Evolutionary conservation across 1,140 invertebrate species (phyloP).

Genomic region (Ooceraea biroi): DNA sequence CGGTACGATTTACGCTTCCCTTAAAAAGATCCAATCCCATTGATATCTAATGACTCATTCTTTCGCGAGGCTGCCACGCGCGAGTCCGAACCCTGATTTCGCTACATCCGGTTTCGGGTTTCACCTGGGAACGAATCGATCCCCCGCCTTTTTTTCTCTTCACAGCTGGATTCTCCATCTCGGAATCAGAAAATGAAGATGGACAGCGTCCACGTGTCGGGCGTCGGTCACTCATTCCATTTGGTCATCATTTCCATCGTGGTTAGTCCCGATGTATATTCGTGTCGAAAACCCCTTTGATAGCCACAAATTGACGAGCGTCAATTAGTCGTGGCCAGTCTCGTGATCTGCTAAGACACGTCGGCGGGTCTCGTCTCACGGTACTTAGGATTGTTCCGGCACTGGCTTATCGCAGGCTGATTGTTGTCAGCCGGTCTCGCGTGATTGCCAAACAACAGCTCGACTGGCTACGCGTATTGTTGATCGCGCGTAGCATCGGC

Average conservation of each 20-base stretch:
- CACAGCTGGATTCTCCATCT: conserved; percentile 52
- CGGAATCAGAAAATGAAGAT: conserved; percentile 76
- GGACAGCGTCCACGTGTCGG: conserved; percentile 77
- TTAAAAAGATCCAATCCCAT: conserved; percentile 36
- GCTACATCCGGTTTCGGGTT: conserved; percentile 63
- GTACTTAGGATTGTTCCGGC: conserved; percentile 78
- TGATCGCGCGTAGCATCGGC: conserved; percentile 27
- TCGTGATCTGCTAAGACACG: conserved; percentile 66
- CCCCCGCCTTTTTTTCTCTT: conserved; percentile 36
- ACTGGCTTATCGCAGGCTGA: conserved; percentile 71
- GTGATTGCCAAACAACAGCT: conserved; percentile 67
- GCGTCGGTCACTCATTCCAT: conserved; percentile 17
- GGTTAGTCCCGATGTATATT: conserved; percentile 1
- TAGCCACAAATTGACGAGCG: conserved; percentile 71
- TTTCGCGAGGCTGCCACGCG: background rate
- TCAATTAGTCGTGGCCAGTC: conserved; percentile 74
- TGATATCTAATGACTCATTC: conserved; percentile 39
- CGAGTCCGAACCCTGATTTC: conserved; percentile 14
- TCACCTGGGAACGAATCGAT: conserved; percentile 73
- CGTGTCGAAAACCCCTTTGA: conserved; percentile 59
- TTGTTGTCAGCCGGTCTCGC: conserved; percentile 62
- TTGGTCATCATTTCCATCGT: conserved; percentile 47
- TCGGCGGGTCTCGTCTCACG: conserved; percentile 75
- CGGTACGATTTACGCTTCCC: background rate
- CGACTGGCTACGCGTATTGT: conserved; percentile 50